A percentile compares a stretch with the other conserved stretches of the same genome.
Evolutionary conservation across 2,888 invertebrate species (phyloP).

Genomic region (Caenorhabditis sulstoni): DNA sequence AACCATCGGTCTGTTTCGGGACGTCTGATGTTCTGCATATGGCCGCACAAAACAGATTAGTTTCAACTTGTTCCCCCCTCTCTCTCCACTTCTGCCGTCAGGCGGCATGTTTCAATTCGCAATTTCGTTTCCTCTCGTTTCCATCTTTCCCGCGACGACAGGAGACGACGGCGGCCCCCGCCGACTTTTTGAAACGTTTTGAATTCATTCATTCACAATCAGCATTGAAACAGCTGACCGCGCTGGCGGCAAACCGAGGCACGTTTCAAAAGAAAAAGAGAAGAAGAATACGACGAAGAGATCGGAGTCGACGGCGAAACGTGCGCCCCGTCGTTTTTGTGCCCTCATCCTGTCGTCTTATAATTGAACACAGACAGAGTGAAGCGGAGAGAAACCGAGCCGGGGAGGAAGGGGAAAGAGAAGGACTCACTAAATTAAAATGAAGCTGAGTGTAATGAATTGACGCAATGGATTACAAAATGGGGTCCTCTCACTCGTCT

Average conservation of each 20-base stretch:
- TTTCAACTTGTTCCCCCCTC: conserved; percentile 34
- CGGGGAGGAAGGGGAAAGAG: too few relatives aligned
- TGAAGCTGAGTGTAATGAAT: conserved; percentile 33
- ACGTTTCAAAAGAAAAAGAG: conserved; percentile 31
- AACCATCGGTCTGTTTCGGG: conserved; percentile 22
- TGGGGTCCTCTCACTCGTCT: conserved; percentile 10
- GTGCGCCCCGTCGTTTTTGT: conserved; percentile 35
- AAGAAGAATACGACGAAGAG: conserved; percentile 1
- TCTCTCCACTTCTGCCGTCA: conserved; percentile 1
- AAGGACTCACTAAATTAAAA: neutral
- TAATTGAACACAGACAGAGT: conserved; percentile 53
- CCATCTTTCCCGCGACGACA: neutral
- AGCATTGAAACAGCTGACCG: conserved; percentile 58
- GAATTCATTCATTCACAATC: conserved; percentile 46
- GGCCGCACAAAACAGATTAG: conserved; percentile 30
- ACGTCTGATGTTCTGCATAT: conserved; percentile 37
- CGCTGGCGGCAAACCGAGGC: conserved; percentile 17
- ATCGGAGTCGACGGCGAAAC: conserved; percentile 6
- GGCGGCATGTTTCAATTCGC: neutral
- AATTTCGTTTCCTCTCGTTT: too few relatives aligned
- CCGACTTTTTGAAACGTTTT: conserved; percentile 44
- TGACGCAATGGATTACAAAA: conserved; percentile 16
- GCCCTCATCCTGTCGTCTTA: conserved; percentile 12
- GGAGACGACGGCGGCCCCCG: neutral
- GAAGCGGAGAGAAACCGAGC: too few relatives aligned